These are phyloP conservation scores for Phoeniculus purpureus DNA, from an alignment of 2,797 vertebrate species.

Conservation along the genomic window DNA sequence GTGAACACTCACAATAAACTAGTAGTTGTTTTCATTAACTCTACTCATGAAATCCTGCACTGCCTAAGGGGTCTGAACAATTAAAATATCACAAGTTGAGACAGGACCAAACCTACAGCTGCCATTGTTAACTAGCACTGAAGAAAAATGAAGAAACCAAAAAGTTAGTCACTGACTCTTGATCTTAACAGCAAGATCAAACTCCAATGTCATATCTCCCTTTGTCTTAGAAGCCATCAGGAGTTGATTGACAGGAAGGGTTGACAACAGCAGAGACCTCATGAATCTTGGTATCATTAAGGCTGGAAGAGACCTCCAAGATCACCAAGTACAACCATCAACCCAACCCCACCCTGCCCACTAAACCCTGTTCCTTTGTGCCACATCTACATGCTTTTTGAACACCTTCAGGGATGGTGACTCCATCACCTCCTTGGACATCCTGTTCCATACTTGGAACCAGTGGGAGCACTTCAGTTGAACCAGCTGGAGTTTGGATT, in stretches of 20 bases:
- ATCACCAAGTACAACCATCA: no score
- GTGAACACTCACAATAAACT: background rate
- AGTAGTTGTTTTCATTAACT: background rate
- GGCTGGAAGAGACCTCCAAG: no score
- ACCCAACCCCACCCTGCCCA: no score
- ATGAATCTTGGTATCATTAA: no score
- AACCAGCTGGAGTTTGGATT: background rate
- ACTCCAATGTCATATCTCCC: accelerated
- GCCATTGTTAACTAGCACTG: background rate
- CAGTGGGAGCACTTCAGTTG: background rate
- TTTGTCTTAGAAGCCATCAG: background rate
- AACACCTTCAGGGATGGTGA: no score
- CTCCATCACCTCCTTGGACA: no score
- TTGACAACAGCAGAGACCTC: background rate
- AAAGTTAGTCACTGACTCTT: background rate
- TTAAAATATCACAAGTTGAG: background rate
- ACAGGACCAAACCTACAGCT: background rate
- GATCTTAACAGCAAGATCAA: background rate
- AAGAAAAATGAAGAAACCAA: background rate
- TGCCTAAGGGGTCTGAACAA: background rate
- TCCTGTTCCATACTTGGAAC: background rate
- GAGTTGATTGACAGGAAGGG: background rate
- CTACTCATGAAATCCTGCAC: background rate
- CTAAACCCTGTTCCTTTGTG: no score
- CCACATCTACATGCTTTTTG: no score